These are phyloP conservation scores for Thera obeliscata DNA, from an alignment of 2,888 invertebrate species.

Conservation along the genomic window DNA sequence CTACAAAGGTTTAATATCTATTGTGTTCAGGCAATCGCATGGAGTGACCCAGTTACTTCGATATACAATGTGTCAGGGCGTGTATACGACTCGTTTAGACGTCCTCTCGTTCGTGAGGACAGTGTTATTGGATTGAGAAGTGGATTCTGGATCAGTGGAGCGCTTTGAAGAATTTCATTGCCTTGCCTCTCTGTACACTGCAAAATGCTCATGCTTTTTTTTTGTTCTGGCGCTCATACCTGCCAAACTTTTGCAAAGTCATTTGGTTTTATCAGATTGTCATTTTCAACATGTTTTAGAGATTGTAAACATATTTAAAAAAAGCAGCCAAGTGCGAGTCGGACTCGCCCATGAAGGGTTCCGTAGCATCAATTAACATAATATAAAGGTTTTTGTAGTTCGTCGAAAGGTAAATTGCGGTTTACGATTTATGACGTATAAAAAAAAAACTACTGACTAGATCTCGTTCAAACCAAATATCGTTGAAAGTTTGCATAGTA, in stretches of 20 bases:
- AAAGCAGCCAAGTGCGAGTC: too few relatives aligned
- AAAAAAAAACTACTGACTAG: too few relatives aligned
- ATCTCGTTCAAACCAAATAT: too few relatives aligned
- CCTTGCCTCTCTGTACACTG: not conserved
- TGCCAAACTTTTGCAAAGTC: not conserved
- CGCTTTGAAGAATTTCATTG: slow-evolving; percentile 21
- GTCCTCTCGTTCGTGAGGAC: slow-evolving; percentile 24
- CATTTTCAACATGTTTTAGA: too few relatives aligned
- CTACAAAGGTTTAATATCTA: not conserved
- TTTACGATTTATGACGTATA: too few relatives aligned
- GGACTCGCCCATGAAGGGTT: too few relatives aligned
- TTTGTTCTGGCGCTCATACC: not conserved
- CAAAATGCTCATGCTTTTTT: not conserved
- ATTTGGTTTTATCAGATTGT: too few relatives aligned
- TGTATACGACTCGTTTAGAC: slow-evolving; percentile 5
- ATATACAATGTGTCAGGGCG: slow-evolving; percentile 9
- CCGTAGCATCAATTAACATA: too few relatives aligned
- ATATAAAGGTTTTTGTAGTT: too few relatives aligned
- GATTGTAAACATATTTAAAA: too few relatives aligned
- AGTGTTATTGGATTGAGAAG: slow-evolving; percentile 52
- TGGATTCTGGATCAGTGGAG: slow-evolving; percentile 29
- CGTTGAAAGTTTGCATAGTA: too few relatives aligned
- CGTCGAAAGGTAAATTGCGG: too few relatives aligned
- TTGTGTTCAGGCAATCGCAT: slow-evolving; percentile 1
- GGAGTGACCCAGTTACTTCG: slow-evolving; percentile 12